phyloP scores from a whole-genome alignment of 1,140 invertebrate genomes.

The Micrasema longulum region DNA sequence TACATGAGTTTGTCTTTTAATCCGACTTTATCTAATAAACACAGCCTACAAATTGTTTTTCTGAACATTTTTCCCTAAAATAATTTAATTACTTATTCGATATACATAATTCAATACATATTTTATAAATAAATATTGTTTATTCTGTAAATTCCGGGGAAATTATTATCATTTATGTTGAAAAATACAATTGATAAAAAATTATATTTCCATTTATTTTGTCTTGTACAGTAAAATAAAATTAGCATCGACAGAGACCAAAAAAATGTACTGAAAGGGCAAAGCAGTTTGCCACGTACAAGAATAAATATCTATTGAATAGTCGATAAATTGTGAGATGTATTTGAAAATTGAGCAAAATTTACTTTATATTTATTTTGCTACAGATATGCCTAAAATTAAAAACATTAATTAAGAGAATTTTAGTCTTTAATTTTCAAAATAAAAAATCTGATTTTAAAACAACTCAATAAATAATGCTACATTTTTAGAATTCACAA shows the following conservation, averaged over 20 bases:
- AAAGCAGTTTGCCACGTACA: too few relatives aligned
- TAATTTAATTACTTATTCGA: constrained; percentile 12
- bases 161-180: neutral
- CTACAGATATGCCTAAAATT: too few relatives aligned
- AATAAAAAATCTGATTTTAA: too few relatives aligned
- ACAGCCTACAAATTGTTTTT: constrained; percentile 40
- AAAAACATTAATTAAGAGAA: too few relatives aligned
- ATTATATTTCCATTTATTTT: neutral
- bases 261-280: neutral
- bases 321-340: too few relatives aligned
- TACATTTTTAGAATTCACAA: too few relatives aligned
- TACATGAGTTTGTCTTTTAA: constrained; percentile 44
- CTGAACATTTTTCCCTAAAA: constrained; percentile 37
- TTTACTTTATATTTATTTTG: too few relatives aligned
- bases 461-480: too few relatives aligned
- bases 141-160: neutral
- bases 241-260: neutral
- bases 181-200: neutral
- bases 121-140: neutral
- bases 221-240: neutral
- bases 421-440: too few relatives aligned
- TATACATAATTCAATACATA: neutral
- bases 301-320: too few relatives aligned
- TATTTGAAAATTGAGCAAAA: too few relatives aligned
- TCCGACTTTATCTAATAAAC: constrained; percentile 19